phyloP scores from a whole-genome alignment of 2,888 invertebrate genomes.

The Acronicta leporina region DNA sequence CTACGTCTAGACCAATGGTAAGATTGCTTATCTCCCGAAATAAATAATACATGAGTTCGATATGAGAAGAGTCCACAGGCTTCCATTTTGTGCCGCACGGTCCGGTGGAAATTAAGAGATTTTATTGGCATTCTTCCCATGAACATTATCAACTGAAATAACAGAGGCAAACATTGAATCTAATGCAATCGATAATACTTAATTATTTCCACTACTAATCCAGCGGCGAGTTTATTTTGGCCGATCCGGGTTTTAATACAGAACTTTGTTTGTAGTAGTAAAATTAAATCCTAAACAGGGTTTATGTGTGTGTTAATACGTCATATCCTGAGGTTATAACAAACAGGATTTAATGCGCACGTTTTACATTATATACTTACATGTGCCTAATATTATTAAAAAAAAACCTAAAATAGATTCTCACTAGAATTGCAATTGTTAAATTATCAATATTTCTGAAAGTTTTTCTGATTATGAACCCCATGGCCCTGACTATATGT shows the following conservation, averaged over 20 bases:
- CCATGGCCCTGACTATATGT: too few relatives aligned
- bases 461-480: too few relatives aligned
- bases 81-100: slow-evolving; percentile 76
- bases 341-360: slow-evolving; percentile 22
- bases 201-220: slow-evolving; percentile 23
- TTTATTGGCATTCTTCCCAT: slow-evolving; percentile 83
- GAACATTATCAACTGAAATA: slow-evolving; percentile 67
- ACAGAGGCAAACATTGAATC: slow-evolving; percentile 43
- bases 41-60: slow-evolving; percentile 85
- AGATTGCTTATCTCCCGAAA: slow-evolving; percentile 77
- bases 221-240: slow-evolving; percentile 18
- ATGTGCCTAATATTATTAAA: not conserved
- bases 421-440: not conserved
- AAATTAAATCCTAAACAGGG: slow-evolving; percentile 33
- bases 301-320: slow-evolving; percentile 28
- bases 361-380: not conserved
- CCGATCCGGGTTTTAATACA: slow-evolving; percentile 16
- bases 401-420: not conserved
- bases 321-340: slow-evolving; percentile 36
- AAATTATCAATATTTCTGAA: too few relatives aligned
- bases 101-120: slow-evolving; percentile 82
- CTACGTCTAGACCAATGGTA: slow-evolving; percentile 81
- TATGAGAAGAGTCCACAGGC: slow-evolving; percentile 72
- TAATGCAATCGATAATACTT: slow-evolving; percentile 22
- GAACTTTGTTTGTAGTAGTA: slow-evolving; percentile 28